Evolutionary conservation across 2,797 vertebrate species (phyloP), one percentile per base, ranked within the genome.

Genomic region (Phrynocephalus forsythii): DNA sequence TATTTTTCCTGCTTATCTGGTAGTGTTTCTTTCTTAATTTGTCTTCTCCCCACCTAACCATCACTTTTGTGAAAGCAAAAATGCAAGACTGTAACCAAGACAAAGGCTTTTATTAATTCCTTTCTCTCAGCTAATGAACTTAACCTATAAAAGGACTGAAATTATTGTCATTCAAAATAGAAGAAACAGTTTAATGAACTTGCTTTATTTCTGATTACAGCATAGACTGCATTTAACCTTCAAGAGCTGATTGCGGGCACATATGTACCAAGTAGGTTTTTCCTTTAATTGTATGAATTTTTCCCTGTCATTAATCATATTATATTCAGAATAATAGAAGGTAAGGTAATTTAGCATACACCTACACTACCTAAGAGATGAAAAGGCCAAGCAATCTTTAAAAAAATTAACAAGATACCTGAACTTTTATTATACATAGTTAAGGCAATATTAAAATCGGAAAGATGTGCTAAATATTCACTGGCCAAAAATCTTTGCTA

Each of bases 241-340:
- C 83, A 18, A 0, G 1, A 9, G 20, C 82, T 92, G 89, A 92
- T 83, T 87, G 68, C 56, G 0, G 87, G 71, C 78, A 82, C 86
- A 86, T 82, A 68, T 33, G 48, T 44, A 78, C 87, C 91, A n/a
- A 78, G 13, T 52, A 5, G 18, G 52, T 82, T 67, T 50, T 63
- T 71, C 83, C 66, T 66, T 83, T 84, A 91, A 91, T 90, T 85
- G 83, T 91, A 91, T 90, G 87, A 89, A 92, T 91, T 84, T 72
- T 71, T 60, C 75, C 67, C 72, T 79, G 30, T 77, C 91, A 83
- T 71, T 92, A 94, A 93, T 93, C 91, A 89, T 30, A 30, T 84
- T 92, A 91, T 93, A 86, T 90, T 94, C 90, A 91, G 26, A 91
- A 90, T 88, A 94, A 92, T 89, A 91, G 63, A 80, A 82, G 90